Base-by-base conservation (phyloP, 2,113 vertebrate species). In the Microcebus ravelobensis region DNA sequence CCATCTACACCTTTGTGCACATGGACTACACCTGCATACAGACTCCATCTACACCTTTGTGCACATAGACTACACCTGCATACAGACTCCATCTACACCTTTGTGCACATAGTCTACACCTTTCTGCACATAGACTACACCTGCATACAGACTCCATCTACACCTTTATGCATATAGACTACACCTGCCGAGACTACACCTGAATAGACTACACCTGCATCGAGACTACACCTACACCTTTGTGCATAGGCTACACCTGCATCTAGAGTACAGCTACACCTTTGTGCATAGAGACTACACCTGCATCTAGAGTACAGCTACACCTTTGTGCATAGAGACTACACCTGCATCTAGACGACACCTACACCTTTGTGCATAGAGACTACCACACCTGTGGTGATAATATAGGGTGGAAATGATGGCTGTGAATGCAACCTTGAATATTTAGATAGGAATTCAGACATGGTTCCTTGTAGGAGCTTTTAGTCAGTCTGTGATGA, bases 371-470 rank as follows among this genome's bases (percentile, higher is more conserved):
- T 39, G 13, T 13, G 11, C 7, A 70, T 27, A 67, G 0, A 42
- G 65, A 83, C 25, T 86, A 82, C 70, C 82, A 82, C 65, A 31
- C 11, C 6, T 42, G 39, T 6, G 34, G 29, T 82, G 27, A 39
- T 74, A 91, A 59, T 63, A 68, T 25, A 15, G n/a, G 8, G 1
- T 82, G 65, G 42, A 55, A 67, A 83, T 27, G 23, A 31, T 93
- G 23, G 36, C 39, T 87, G 17, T 31, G 18, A 63, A 76, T 67
- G 5, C 34, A 63, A 70, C 59, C 90, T 90, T 45, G 3, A 73
- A 31, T 61, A 42, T 65, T 93, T 96, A 85, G 12, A 21, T 57
- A 76, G 61, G 23, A 83, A 94, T 70, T 90, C n/a, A 92, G 94
- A 25, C 36, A 90, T 93, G n/a, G 14, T 92, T 92, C 76, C 70